Conservation (phyloP, 2,797 vertebrate genomes). For the Anguilla megastoma region DNA sequence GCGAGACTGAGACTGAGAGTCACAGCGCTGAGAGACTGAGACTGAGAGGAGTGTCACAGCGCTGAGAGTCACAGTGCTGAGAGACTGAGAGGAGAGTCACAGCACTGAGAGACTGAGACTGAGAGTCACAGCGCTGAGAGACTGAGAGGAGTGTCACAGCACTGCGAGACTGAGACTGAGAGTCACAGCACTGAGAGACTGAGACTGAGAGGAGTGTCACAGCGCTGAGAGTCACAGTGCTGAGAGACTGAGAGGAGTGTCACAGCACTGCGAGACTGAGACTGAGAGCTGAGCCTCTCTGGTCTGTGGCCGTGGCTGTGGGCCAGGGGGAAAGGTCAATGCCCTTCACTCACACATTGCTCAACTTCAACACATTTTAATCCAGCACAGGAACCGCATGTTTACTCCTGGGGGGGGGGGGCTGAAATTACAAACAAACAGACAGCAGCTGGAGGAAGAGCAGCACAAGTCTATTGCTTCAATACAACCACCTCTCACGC, state of each 20-base stretch:
- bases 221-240: too few species aligned
- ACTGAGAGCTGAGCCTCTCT: background rate
- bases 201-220: conserved; percentile 14
- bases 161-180: conserved; percentile 23
- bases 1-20: too few species aligned
- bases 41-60: too few species aligned
- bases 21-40: too few species aligned
- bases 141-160: too few species aligned
- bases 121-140: too few species aligned
- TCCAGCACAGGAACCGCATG: background rate
- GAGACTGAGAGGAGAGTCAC: conserved; percentile 10
- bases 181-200: conserved; percentile 50
- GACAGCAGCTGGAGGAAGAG: background rate
- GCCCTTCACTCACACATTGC: background rate
- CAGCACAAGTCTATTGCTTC: background rate
- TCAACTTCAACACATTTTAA: background rate
- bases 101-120: too few species aligned
- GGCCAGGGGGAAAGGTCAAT: conserved; percentile 31
- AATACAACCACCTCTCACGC: background rate
- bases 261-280: conserved; percentile 44
- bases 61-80: too few species aligned
- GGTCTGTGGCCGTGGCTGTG: background rate
- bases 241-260: conserved; percentile 54
- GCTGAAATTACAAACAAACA: conserved; percentile 18
- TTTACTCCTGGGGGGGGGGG: background rate